Conservation (phyloP, 2,888 invertebrate species). For the Cylloceria caligata region DNA sequence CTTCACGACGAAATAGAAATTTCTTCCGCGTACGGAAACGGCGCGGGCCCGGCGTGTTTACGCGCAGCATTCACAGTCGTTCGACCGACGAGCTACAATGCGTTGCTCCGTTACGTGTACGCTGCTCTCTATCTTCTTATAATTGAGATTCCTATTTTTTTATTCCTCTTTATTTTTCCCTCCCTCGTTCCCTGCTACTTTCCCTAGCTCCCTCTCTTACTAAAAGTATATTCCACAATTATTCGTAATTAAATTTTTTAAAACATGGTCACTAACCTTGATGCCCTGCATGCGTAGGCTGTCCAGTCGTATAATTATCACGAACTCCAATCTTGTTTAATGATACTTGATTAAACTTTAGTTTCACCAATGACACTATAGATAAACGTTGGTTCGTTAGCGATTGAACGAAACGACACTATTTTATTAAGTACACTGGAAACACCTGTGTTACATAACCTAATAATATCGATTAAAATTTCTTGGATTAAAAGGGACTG, state of each 20-base stretch:
- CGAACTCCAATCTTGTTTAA: constrained; percentile 37
- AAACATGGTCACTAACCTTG: constrained; percentile 68
- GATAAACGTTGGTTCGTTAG: neutral
- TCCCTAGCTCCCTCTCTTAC: too few relatives aligned
- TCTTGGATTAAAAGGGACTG: neutral
- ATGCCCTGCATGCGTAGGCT: constrained; percentile 78
- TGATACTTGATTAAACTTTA: constrained; percentile 33
- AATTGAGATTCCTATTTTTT: neutral
- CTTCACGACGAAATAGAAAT: constrained; percentile 71
- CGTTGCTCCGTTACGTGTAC: constrained; percentile 20
- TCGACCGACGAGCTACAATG: constrained; percentile 71
- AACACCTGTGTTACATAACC: neutral
- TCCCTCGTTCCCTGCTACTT: neutral
- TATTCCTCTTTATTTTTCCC: neutral
- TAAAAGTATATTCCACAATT: neutral
- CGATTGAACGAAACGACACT: constrained; percentile 4
- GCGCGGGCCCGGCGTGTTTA: constrained; percentile 64
- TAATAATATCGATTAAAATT: neutral
- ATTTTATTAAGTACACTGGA: neutral
- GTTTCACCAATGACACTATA: constrained; percentile 38
- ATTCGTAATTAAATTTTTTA: too few relatives aligned
- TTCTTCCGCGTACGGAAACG: constrained; percentile 71
- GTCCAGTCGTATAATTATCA: constrained; percentile 52
- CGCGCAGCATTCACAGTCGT: constrained; percentile 65
- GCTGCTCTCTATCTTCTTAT: too few relatives aligned